Evolutionary conservation across 2,113 vertebrate species (phyloP), one percentile per base, ranked within the genome.

Genomic region (Gnathonemus longibarbis): DNA sequence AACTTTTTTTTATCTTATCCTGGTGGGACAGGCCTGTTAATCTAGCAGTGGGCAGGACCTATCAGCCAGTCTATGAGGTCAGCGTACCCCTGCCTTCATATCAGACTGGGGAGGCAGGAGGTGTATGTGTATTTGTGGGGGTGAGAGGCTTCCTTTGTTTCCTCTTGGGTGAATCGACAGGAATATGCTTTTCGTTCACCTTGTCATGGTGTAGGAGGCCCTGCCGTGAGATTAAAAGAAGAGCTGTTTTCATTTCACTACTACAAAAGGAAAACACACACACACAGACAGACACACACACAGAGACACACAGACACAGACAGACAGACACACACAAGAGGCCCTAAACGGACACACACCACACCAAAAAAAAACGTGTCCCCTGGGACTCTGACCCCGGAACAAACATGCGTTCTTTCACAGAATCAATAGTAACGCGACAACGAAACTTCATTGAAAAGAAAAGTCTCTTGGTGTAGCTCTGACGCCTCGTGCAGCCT

Each of bases 11-110:
- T 48, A 48, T 84, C 42, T 39, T 77, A 77, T 77, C 70, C 31
- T 35, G 6, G 8, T 48, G 45, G 15, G 80, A 39, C 80, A 62
- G 19, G 0, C 50, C 86, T 31, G 35, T 35, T 83, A 80, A 84
- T 83, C 49, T 89, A 17, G n/a, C 80, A 74, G 62, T 89, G 88
- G 62, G 88, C 24, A 46, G n/a, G n/a, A 77, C 27, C 46, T 24
- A n/a, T 19, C 86, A 31, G 21, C 42, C 19, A 4, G 80, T 42
- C 19, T 19, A 17, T 48, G 80, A 84, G 80, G 42, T 84, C 80
- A 48, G 19, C 7, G 0, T 45, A 42, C 46, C 80, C 45, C 80
- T 84, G 17, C 80, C 19, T 48, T 48, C 45, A 10, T 84, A 84
- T 84, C 39, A 48, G 80, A 48, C 42, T 10, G 10, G 15, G 70